Evolutionary conservation across 2,113 vertebrate genomes (phyloP).

Genomic region (Heloderma charlesbogerti): DNA sequence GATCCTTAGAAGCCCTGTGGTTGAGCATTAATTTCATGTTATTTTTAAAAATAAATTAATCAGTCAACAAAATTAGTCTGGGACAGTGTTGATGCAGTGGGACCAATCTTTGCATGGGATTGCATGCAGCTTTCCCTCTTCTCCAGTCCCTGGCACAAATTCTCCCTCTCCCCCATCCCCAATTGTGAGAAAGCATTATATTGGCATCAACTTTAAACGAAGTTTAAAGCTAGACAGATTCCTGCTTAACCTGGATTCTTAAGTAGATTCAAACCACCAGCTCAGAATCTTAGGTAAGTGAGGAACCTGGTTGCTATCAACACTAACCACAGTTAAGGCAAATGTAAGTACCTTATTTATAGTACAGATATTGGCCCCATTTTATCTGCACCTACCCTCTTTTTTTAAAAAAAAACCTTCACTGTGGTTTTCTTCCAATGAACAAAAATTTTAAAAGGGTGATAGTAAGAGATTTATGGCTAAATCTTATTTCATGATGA

Average conservation of each 20-base stretch:
- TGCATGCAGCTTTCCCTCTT: too few species aligned
- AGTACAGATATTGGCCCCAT: neutral
- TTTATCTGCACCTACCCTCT: constrained; percentile 2
- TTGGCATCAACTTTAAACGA: neutral
- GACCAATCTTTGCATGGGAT: neutral
- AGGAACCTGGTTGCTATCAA: too few species aligned
- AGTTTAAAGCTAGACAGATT: neutral
- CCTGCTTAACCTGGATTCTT: neutral
- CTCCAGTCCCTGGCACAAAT: neutral
- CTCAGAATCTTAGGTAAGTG: neutral
- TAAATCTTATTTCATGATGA: neutral
- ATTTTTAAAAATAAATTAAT: neutral
- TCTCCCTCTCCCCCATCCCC: neutral
- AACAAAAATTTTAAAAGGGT: constrained; percentile 25
- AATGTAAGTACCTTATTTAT: neutral
- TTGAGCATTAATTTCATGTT: neutral
- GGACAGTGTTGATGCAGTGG: neutral
- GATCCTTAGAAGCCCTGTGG: neutral
- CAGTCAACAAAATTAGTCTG: neutral
- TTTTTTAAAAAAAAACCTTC: constrained; percentile 24
- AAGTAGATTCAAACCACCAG: neutral
- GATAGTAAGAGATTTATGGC: constrained; percentile 1
- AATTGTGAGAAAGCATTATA: neutral
- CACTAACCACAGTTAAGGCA: neutral
- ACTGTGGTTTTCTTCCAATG: constrained; percentile 19